Evolutionary conservation across 2,113 vertebrate species (phyloP).

Genomic region (Suricata suricatta): DNA sequence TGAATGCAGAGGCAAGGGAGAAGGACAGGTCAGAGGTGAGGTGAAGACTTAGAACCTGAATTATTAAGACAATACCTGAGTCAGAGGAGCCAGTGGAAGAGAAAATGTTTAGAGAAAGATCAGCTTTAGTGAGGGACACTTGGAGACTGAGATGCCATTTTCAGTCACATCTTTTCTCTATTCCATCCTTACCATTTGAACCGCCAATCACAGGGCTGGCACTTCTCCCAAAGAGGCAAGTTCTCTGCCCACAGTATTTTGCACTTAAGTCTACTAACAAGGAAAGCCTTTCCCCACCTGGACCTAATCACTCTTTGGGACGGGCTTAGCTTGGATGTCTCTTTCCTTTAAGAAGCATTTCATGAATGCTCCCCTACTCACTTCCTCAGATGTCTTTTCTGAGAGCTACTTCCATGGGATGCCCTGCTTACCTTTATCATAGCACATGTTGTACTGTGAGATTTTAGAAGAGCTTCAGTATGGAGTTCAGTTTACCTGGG

Average conservation of each 20-base stretch:
- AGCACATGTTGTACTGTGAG: too few species aligned
- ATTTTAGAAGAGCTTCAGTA: not conserved
- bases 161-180: not conserved
- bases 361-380: not conserved
- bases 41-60: not conserved
- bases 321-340: not conserved
- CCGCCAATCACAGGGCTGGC: not conserved
- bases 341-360: not conserved
- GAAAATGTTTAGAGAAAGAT: not conserved
- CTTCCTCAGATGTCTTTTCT: not conserved
- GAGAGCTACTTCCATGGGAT: too few species aligned
- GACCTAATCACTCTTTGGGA: not conserved
- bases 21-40: not conserved
- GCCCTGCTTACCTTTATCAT: not conserved
- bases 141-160: not conserved
- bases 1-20: not conserved
- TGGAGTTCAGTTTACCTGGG: not conserved
- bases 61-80: not conserved
- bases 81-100: not conserved
- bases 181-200: not conserved
- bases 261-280: not conserved
- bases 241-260: not conserved
- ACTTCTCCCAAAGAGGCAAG: not conserved
- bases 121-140: not conserved
- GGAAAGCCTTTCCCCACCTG: not conserved